Base-by-base conservation (phyloP, 2,888 invertebrate genomes). In the Ichneumoninae sp. region DNA sequence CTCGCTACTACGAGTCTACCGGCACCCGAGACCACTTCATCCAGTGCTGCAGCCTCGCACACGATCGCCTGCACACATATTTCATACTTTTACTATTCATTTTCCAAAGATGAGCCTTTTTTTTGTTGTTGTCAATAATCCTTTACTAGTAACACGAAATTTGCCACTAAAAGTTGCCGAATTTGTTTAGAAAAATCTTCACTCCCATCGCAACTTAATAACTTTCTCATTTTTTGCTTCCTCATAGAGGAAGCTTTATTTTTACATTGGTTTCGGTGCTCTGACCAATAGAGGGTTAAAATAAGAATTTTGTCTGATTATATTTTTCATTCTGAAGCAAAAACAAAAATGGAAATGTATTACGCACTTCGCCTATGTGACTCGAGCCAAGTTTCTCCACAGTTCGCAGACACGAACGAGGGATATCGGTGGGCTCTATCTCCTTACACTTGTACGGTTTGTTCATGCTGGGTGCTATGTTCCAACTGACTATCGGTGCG, bases 391-490 rank as follows among this genome's bases (percentile, higher is more conserved):
- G 93, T 91, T 95, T 95, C 91, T 95, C 95, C 83, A 95, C 93
- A 68, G 95, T 94, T 87, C 94, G 94, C 77, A 96, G 94, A 88
- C 95, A 94, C 90, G 95, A 95, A 79, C 95, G 93, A 22, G 95
- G 95, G 91, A 95, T 95, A 83, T 95, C 94, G 83, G 94, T 94
- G 65, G 95, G 94, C 90, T 95, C 95, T 78, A 94, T 94, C 91
- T 95, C 95, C 88, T 95, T 94, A 91, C 95, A 95, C 88, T 94
- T 95, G 93, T 95, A 95, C 81, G 95, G 93, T 87, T 95, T 95
- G 86, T 95, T 95, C 95, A 95, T 95, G 89, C 95, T 95, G 26
- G 95, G 95, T 16, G 95, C 95, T 69, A 95, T 95, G 92, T 95
- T 95, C 95, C 95, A 95, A 87, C 94, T 94, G 81, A 95, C 95